Conservation (phyloP, 2,113 vertebrate species). For the Hydrochoerus hydrochaeris region DNA sequence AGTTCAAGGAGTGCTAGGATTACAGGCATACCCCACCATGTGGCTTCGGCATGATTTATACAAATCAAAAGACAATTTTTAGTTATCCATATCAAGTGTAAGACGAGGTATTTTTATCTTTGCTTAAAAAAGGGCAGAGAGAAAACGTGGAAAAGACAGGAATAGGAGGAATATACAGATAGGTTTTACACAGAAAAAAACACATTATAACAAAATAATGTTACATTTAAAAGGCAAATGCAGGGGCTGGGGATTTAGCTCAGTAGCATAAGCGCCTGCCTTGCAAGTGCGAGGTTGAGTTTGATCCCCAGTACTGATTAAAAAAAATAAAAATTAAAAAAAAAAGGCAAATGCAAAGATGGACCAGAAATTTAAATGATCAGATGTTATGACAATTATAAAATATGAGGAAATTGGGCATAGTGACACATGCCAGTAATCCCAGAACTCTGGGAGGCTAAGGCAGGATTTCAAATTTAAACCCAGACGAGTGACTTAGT, state of each 20-base stretch:
- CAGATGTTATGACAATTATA: constrained; percentile 18
- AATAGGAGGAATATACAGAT: neutral
- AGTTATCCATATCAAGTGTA: constrained; percentile 5
- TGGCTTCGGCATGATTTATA: neutral
- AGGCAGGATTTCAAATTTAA: neutral
- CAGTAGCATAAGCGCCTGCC: too few species aligned
- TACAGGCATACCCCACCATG: neutral
- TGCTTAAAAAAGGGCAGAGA: neutral
- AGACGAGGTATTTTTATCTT: constrained; percentile 29
- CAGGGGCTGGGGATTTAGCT: too few species aligned
- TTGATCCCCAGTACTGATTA: too few species aligned
- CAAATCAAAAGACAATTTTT: constrained; percentile 17
- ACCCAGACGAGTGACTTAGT: neutral
- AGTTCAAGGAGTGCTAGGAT: neutral
- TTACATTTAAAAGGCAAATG: constrained; percentile 40
- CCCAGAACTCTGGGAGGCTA: neutral
- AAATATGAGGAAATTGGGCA: neutral
- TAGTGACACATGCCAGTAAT: neutral
- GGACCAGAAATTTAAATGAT: neutral
- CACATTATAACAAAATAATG: neutral
- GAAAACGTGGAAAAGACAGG: neutral
- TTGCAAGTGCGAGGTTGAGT: too few species aligned
- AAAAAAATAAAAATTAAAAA: too few species aligned
- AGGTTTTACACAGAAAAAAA: neutral
- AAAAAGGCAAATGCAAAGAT: constrained; percentile 42